Base-by-base conservation (phyloP, 2,888 invertebrate genomes). In the Rotaria socialis region DNA sequence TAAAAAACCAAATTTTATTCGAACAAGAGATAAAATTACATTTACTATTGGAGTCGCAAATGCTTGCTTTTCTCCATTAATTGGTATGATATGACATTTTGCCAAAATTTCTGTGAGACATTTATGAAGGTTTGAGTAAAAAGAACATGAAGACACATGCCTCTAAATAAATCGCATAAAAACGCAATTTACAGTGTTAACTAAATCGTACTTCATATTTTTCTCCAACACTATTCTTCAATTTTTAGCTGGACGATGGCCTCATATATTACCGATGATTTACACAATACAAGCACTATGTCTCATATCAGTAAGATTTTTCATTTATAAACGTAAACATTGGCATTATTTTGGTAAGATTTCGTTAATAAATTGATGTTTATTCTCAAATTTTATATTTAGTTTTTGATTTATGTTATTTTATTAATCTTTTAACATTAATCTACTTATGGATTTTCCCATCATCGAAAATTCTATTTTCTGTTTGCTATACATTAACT, bases 381-480 rank as follows among this genome's bases (percentile, higher is more conserved):
- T 74, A 19, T 27, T 24, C 1, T n/a, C 0, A 27, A 60, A 2
- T 60, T 60, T 24, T 27, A 55, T 80, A 47, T 80, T 80, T 80
- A 47, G 47, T 80, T 47, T 80, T 47, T 80, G 80, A 80, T 47
- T 47, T 80, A 47, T 80, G 80, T 47, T 80, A 80, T 47, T 80
- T 24, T 80, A n/a, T 24, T n/a, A 80, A 80, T 47, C 5, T 80
- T 22, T 47, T 80, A 80, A 80, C 80, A n/a, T 47, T 80, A n/a
- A 80, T 80, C 14, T 80, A 80, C 47, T 47, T 80, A 47, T 80
- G 80, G 80, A 80, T 80, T 19, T 47, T 80, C 11, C 80, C 80
- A n/a, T 22, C 47, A n/a, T 80, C 80, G 16, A 22, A 22, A 80
- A 47, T 80, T 41, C 47, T 80, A 14, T 47, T 47, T 47, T 1